These are phyloP conservation scores for Petrolisthes cinctipes DNA, from an alignment of 2,888 invertebrate species.

Conservation along the genomic window DNA sequence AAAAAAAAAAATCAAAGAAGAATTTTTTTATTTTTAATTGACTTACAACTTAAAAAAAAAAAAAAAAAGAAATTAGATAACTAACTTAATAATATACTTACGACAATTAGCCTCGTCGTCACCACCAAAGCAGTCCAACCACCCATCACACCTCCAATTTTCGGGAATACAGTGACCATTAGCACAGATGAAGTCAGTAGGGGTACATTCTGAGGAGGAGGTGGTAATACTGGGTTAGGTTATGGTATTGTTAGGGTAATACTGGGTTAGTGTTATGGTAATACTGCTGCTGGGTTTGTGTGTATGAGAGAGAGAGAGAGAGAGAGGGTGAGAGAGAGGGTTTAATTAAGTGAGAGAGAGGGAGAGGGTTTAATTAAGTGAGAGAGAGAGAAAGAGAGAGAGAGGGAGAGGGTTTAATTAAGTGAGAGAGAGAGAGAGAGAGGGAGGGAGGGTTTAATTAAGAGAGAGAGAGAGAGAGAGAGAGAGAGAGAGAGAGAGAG, in stretches of 20 bases:
- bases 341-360: too few relatives aligned
- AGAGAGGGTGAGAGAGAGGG: neutral
- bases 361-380: too few relatives aligned
- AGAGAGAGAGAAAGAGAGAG: too few relatives aligned
- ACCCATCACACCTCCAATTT: neutral
- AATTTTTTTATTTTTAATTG: too few relatives aligned
- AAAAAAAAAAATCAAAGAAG: too few relatives aligned
- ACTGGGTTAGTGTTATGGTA: too few relatives aligned
- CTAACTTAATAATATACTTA: neutral
- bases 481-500: neutral
- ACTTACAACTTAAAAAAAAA: too few relatives aligned
- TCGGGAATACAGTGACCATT: conserved; percentile 10
- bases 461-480: neutral
- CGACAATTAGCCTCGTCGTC: conserved; percentile 18
- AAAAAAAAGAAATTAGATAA: too few relatives aligned
- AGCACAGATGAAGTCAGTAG: neutral
- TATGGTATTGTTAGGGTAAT: too few relatives aligned
- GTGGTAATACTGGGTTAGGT: too few relatives aligned
- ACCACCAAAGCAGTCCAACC: conserved; percentile 5
- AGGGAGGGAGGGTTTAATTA: neutral
- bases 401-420: too few relatives aligned
- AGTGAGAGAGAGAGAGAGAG: too few relatives aligned
- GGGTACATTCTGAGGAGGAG: neutral
- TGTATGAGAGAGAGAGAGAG: neutral
- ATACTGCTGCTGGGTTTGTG: neutral